Conservation (phyloP, 1,140 invertebrate species). For the Drosophila sechellia region DNA sequence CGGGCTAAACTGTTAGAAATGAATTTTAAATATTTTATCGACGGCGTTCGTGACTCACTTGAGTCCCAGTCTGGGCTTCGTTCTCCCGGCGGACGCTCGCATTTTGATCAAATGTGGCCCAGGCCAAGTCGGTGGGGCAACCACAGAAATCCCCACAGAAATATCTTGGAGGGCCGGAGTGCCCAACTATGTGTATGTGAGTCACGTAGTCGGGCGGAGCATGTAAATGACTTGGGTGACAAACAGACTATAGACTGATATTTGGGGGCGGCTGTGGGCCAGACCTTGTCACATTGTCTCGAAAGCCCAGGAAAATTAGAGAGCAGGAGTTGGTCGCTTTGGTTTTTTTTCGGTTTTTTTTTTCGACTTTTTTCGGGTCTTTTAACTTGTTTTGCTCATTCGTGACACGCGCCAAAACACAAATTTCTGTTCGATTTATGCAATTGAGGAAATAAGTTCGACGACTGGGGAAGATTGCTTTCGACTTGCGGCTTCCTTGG, state of each 20-base stretch:
- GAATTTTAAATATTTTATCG: conserved; percentile 84
- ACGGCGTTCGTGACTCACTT: conserved; percentile 75
- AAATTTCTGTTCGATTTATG: conserved; percentile 81
- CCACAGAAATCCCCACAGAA: conserved; percentile 61
- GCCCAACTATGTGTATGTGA: conserved; percentile 64
- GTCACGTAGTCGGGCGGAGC: conserved; percentile 74
- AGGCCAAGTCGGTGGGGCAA: conserved; percentile 34
- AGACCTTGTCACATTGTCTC: conserved; percentile 77
- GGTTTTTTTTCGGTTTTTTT: conserved; percentile 22
- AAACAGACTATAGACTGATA: conserved; percentile 64
- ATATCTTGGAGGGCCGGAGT: conserved; percentile 20
- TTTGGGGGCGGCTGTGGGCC: conserved; percentile 41
- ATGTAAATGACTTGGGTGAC: conserved; percentile 83
- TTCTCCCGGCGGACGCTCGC: conserved; percentile 51
- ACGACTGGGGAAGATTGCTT: conserved; percentile 53
- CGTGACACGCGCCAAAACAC: conserved; percentile 80
- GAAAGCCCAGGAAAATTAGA: conserved; percentile 38
- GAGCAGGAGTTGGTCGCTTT: conserved; percentile 49
- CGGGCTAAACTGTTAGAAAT: conserved; percentile 75
- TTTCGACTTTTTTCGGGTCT: conserved; percentile 33
- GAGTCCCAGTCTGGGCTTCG: conserved; percentile 36
- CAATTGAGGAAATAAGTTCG: conserved; percentile 78
- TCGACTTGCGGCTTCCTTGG: conserved; percentile 33
- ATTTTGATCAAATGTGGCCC: conserved; percentile 76
- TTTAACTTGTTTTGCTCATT: conserved; percentile 59